phyloP scores from a whole-genome alignment of 1,140 invertebrate species.

The Pantala flavescens region DNA sequence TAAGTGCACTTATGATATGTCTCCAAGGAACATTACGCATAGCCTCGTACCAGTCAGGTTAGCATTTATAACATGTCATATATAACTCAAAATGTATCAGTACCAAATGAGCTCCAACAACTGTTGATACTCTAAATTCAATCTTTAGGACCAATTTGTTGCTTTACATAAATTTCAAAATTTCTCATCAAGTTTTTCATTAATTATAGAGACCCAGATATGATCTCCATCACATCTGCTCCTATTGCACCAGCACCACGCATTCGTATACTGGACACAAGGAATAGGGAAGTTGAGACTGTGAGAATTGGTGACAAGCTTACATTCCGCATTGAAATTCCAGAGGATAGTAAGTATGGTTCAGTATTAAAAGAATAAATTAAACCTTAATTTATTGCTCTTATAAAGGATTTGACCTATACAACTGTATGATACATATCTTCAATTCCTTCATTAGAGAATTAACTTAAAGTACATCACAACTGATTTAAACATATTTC shows the following conservation, averaged over 20 bases:
- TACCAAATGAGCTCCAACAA: background rate
- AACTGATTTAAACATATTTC: too few relatives aligned
- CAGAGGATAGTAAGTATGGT: conserved; percentile 75
- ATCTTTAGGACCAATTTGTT: background rate
- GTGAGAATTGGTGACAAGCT: conserved; percentile 89
- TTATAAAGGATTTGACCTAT: too few relatives aligned
- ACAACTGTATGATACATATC: too few relatives aligned
- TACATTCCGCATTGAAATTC: conserved; percentile 91
- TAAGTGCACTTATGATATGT: conserved; percentile 93
- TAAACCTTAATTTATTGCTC: too few relatives aligned
- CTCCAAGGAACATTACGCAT: conserved; percentile 91
- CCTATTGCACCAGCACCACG: conserved; percentile 88
- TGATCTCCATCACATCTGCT: conserved; percentile 89
- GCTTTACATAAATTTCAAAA: background rate
- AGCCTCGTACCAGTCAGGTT: conserved; percentile 92
- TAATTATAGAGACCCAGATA: conserved; percentile 68
- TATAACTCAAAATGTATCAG: background rate
- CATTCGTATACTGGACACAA: conserved; percentile 78
- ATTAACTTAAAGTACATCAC: too few relatives aligned
- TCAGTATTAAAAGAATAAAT: too few relatives aligned
- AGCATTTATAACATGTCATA: conserved; percentile 18
- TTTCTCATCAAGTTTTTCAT: background rate
- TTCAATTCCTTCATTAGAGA: too few relatives aligned
- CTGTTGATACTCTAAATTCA: too few relatives aligned
- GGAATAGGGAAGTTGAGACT: conserved; percentile 79